Percentiles rank a stretch among this genome's conserved stretches.
Evolutionary conservation across 2,113 vertebrate genomes (phyloP).

Genomic region (Ornithorhynchus anatinus): DNA sequence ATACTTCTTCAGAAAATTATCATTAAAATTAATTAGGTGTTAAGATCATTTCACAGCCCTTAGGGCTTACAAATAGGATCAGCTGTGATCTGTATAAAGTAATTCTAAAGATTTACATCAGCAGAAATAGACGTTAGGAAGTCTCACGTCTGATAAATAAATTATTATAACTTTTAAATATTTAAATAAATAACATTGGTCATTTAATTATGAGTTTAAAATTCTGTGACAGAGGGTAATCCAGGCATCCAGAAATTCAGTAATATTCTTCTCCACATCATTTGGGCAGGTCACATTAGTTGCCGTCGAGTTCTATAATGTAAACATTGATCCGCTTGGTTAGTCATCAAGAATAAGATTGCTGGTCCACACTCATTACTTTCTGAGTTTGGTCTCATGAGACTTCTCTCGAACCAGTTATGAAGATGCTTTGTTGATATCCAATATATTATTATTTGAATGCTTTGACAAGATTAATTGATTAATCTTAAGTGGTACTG

Average conservation of each 20-base stretch:
- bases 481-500: too few species aligned
- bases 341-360: too few species aligned
- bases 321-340: too few species aligned
- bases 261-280: neutral
- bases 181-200: conserved; percentile 67
- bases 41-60: conserved; percentile 57
- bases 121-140: conserved; percentile 42
- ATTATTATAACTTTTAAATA: conserved; percentile 73
- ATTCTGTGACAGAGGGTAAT: conserved; percentile 40
- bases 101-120: neutral
- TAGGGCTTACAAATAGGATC: conserved; percentile 76
- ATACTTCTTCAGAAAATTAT: conserved; percentile 60
- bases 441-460: too few species aligned
- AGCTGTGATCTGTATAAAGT: conserved; percentile 62
- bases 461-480: too few species aligned
- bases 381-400: too few species aligned
- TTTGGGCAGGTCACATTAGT: too few species aligned
- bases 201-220: conserved; percentile 45
- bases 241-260: conserved; percentile 40
- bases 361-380: too few species aligned
- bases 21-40: conserved; percentile 19
- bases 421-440: too few species aligned
- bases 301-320: too few species aligned
- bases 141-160: conserved; percentile 55
- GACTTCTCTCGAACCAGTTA: too few species aligned